Base-by-base conservation (phyloP, 2,888 invertebrate genomes). In the Acleris holmiana region DNA sequence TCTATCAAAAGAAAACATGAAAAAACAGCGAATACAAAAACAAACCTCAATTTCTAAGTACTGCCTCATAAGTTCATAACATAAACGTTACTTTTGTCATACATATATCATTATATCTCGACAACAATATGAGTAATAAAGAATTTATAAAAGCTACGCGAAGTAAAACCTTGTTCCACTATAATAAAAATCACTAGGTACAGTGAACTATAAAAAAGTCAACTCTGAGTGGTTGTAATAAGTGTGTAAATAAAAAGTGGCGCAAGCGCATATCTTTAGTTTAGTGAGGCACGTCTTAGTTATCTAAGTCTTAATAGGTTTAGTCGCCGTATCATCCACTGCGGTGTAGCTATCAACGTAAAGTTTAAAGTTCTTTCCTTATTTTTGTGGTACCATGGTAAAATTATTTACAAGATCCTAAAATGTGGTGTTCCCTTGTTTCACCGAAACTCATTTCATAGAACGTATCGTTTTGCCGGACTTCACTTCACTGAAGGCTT, bases 91-190 rank as follows among this genome's bases (percentile, higher is more conserved):
- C 29, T 54, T 58, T 64, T 64, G 58, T 64, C 59, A 54, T 59
- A 58, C 41, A 21, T 49, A 29, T 64, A 58, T 64, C 64, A 53
- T n/a, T 41, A 17, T 51, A 64, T 64, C 64, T 64, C 59, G 59
- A 64, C 54, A 41, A 59, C 59, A 64, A 64, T 64, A 48, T 59
- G 48, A 49, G 64, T 64, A 59, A 64, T 64, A 64, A 59, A 58
- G 19, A 40, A 40, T 54, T 54, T 48, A 51, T 13, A 61, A 47
- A 61, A 53, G 23, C 15, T 19, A 18, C 10, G 23, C 19, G 7
- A 61, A n/a, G 7, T 17, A 13, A 19, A 17, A 21, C 21, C 46
- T 46, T 47, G 53, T 21, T 15, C n/a, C 35, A 35, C 13, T 35
- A 3, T 35, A 35, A 35, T 25, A 29, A 29, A 29, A 29, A 29